These are phyloP conservation scores for Colius striatus DNA, from an alignment of 2,113 vertebrate genomes.

Conservation along the genomic window DNA sequence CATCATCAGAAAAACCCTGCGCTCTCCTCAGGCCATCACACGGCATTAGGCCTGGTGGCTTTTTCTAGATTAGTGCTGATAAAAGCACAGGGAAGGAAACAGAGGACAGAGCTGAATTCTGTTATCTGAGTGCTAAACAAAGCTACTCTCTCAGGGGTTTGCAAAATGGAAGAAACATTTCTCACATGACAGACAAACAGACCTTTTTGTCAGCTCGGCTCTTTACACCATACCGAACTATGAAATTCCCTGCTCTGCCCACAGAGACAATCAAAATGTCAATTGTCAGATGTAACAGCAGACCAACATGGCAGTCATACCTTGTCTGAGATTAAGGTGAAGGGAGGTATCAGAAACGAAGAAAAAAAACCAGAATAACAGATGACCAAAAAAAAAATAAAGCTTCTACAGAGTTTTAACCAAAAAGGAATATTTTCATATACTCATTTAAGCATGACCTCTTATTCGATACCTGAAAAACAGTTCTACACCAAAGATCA, in stretches of 20 bases:
- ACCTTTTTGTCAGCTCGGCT: neutral
- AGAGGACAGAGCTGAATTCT: neutral
- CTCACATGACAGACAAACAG: neutral
- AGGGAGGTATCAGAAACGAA: neutral
- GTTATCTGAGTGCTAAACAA: neutral
- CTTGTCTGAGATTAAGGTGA: neutral
- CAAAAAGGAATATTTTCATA: neutral
- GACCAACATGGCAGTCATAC: neutral
- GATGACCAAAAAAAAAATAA: neutral
- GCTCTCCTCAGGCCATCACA: neutral
- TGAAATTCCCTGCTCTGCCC: neutral
- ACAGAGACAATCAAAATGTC: neutral
- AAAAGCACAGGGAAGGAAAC: neutral
- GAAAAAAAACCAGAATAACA: neutral
- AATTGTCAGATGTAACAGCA: neutral
- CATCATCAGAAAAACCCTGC: neutral
- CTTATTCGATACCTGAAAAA: neutral
- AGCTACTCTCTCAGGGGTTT: neutral
- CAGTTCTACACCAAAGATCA: neutral
- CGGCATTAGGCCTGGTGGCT: neutral
- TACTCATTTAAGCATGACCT: neutral
- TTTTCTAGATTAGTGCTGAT: neutral
- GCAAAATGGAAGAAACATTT: neutral
- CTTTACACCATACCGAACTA: neutral
- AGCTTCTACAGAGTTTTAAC: neutral